phyloP scores from a whole-genome alignment of 2,113 vertebrate genomes.

The Vulpes vulpes region DNA sequence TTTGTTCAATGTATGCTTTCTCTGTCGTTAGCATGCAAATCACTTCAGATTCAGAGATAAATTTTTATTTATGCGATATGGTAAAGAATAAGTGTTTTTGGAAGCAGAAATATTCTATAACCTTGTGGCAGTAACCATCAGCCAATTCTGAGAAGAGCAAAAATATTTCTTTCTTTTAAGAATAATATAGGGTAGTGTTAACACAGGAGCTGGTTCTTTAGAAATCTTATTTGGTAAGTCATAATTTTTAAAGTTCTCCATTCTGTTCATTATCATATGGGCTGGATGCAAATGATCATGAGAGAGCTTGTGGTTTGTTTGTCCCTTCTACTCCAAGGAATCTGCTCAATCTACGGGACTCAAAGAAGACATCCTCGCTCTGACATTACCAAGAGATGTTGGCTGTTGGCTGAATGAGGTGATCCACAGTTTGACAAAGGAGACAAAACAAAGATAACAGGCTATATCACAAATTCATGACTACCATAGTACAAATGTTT shows the following conservation, averaged over 20 bases:
- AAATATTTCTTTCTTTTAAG: not conserved
- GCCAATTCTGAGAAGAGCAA: not conserved
- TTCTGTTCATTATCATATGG: not conserved
- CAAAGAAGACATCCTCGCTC: not conserved
- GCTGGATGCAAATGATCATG: not conserved
- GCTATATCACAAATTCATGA: too few species aligned
- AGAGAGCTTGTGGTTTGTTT: not conserved
- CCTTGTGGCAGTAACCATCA: not conserved
- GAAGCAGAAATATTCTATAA: not conserved
- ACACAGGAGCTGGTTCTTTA: not conserved
- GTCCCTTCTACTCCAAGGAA: too few species aligned
- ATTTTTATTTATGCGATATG: not conserved
- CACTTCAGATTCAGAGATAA: not conserved
- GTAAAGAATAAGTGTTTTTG: conserved; percentile 33
- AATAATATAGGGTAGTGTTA: not conserved
- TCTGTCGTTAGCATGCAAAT: not conserved
- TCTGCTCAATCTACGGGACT: rapidly evolving
- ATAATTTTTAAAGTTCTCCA: not conserved
- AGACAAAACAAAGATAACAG: not conserved
- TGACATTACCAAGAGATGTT: not conserved
- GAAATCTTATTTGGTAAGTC: not conserved
- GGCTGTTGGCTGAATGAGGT: not conserved
- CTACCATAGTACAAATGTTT: not conserved
- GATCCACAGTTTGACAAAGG: not conserved
- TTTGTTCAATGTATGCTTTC: not conserved